phyloP scores from a whole-genome alignment of 2,113 vertebrate genomes.

The Mohoua ochrocephala region DNA sequence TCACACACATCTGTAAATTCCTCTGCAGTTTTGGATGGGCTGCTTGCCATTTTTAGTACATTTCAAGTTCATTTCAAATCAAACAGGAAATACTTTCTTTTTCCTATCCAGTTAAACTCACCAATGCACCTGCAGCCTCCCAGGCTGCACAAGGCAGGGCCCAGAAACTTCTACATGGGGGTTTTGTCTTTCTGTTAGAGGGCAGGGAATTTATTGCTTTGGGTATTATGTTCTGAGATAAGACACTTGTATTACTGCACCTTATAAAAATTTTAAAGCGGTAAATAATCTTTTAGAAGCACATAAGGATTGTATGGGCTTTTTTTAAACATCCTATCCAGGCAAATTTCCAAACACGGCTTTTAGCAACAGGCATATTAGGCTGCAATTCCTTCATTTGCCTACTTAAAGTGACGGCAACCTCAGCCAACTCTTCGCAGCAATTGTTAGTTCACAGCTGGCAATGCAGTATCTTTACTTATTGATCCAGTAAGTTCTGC shows the following conservation, averaged over 20 bases:
- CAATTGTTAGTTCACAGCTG: background rate
- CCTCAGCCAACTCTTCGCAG: background rate
- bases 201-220: background rate
- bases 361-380: background rate
- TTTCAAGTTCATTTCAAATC: background rate
- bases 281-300: background rate
- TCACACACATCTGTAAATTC: background rate
- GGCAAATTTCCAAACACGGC: background rate
- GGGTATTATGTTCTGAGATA: background rate
- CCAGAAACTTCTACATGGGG: background rate
- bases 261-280: background rate
- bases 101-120: background rate
- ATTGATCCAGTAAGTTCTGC: background rate
- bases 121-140: rapidly evolving
- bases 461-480: background rate
- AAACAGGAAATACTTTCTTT: background rate
- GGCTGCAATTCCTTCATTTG: background rate
- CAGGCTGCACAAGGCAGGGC: background rate
- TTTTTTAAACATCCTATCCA: background rate
- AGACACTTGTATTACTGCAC: background rate
- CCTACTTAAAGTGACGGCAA: background rate
- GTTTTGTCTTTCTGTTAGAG: background rate
- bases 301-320: background rate
- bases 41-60: background rate
- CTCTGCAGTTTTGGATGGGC: background rate